Conservation (phyloP, 2,888 invertebrate genomes). For the Homarus gammarus region DNA sequence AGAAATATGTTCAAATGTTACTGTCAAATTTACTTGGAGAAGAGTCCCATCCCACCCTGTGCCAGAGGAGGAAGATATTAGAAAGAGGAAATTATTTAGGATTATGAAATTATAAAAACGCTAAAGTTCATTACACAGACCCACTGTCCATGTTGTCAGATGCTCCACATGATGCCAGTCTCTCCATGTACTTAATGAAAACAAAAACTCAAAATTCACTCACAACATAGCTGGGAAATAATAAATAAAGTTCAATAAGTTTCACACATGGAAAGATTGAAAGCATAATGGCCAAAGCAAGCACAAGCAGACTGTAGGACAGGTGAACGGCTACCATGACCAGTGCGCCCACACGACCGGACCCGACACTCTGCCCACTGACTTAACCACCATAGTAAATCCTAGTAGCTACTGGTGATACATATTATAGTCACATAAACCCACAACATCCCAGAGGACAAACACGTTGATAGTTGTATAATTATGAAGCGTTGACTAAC, state of each 20-base stretch:
- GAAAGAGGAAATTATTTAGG: too few relatives aligned
- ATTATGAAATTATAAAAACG: too few relatives aligned
- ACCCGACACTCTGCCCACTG: not conserved
- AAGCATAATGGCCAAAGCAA: not conserved
- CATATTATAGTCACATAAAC: not conserved
- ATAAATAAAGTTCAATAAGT: not conserved
- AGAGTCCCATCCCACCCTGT: too few relatives aligned
- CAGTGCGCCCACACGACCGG: not conserved
- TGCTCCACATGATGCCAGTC: not conserved
- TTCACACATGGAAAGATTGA: not conserved
- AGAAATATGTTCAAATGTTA: too few relatives aligned
- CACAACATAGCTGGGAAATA: too few relatives aligned
- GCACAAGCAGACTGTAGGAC: constrained; percentile 2
- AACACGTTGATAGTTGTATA: constrained; percentile 5
- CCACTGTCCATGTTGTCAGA: not conserved
- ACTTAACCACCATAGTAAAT: constrained; percentile 11
- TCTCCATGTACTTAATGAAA: not conserved
- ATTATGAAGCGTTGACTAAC: constrained; percentile 44
- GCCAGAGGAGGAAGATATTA: too few relatives aligned
- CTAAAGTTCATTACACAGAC: too few relatives aligned
- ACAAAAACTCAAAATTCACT: too few relatives aligned
- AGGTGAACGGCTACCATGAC: constrained; percentile 2
- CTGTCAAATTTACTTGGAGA: too few relatives aligned
- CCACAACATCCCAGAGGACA: constrained; percentile 1
- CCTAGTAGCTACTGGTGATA: not conserved